Base-by-base conservation (phyloP, 2,888 invertebrate genomes). In the Caenorhabditis virilis region DNA sequence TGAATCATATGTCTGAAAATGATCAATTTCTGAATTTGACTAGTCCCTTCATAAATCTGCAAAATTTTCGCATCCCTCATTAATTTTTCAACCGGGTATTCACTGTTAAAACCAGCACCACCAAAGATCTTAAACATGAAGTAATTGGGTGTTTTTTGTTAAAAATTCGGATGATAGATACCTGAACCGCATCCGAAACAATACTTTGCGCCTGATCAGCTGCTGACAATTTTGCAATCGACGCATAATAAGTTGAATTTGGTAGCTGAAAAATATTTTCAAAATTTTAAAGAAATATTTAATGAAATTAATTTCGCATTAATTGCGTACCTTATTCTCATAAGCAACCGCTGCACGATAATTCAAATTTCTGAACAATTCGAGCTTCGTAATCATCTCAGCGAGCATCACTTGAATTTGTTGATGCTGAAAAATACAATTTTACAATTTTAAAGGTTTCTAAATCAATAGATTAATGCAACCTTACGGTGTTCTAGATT, bases 51-150 rank as follows among this genome's bases (percentile, higher is more conserved):
- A 82, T 97, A 98, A 79, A 98, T 98, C 86, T 95, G 94, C 85
- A 90, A 95, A 79, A 98, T 97, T 85, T 98, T 98, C 15, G 97
- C 97, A 85, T 98, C 97, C 52, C 97, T 88, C 95, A 97, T 97
- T 52, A 98, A 87, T 83, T 98, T 98, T 85, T 98, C 97, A 0
- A 95, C 97, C 0, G 97, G 97, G 85, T 97, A 98, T 26, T 97
- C 97, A 22, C 89, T 89, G 86, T 95, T 97, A 86, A 92, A 97
- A 0, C 81, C 82, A 48, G 79, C 76, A n/a, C 79, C 78, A 41
- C 78, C 79, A 51, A 79, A 79, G 35, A 79, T 75, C 73, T 78
- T 56, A 39, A 69, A 49, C n/a, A 26, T 41, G 23, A 15, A 13
- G 9, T n/a, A n/a, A n/a, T n/a, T n/a, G n/a, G n/a, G n/a, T 1